Evolutionary conservation across 2,113 vertebrate species (phyloP), one percentile per base, ranked within the genome.

Genomic region (Gopherus flavomarginatus): DNA sequence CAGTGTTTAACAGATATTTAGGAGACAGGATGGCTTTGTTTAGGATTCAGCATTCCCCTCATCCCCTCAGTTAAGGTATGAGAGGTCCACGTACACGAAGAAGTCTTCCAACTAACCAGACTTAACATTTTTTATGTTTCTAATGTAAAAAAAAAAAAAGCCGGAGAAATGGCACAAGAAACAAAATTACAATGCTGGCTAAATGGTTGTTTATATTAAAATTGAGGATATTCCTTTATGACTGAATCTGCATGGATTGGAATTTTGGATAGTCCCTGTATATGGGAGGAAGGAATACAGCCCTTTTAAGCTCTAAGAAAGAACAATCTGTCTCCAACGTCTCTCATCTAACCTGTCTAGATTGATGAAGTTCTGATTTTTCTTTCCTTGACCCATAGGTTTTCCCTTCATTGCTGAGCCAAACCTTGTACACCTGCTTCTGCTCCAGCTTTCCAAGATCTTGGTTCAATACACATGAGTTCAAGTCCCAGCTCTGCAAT

Each of bases 361-460:
- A 57, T 31, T 12, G 22, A 27, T 13, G 38, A 42, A 85, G 1
- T 29, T 89, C 35, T 83, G 4, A 31, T 94, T 65, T 85, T 75
- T 81, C 75, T 95, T 92, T 83, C 52, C 77, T 94, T 89, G 59
- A 38, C n/a, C 4, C 24, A 24, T 83, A 96, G 87, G 90, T 86
- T 57, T 95, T 97, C 42, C 97, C 97, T 11, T 96, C 38, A 1
- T 92, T 97, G 47, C 91, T 98, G 93, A 98, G 97, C 85, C 97
- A 97, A 96, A 96, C 87, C 4, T 29, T 98, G 84, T 97, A 90
- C 57, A 97, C 96, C 94, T 97, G 97, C 86, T 98, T 98, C 94
- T 98, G 97, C 65, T 97, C 94, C 88, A 92, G 91, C 94, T 98
- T 98, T 88, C 97, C 97, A 2, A 79, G 94, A 87, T 98, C 97